Evolutionary conservation across 2,113 vertebrate species (phyloP).

Genomic region (Seriola rivoliana): DNA sequence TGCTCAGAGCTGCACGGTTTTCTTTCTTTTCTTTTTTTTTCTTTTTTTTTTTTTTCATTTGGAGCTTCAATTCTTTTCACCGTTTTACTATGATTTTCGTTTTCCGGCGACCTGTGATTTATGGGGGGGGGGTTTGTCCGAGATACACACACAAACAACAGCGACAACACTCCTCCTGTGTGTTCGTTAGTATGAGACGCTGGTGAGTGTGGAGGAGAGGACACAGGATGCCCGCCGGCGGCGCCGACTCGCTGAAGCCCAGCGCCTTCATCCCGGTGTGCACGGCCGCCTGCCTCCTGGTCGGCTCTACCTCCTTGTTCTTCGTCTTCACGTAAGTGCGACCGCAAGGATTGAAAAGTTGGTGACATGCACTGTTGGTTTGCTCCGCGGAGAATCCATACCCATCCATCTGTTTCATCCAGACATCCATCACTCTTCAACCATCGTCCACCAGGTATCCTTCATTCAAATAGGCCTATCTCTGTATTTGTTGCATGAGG

Average conservation of each 20-base stretch:
- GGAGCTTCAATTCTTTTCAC: background rate
- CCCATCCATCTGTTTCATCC: background rate
- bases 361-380: background rate
- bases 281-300: constrained; percentile 91
- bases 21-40: background rate
- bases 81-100: constrained; percentile 33
- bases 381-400: background rate
- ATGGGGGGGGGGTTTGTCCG: constrained; percentile 19
- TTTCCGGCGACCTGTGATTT: background rate
- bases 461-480: background rate
- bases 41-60: background rate
- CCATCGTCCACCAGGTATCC: background rate
- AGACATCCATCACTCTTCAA: constrained; percentile 1
- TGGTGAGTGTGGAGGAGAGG: constrained; percentile 85
- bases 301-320: constrained; percentile 94
- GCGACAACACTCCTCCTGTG: background rate
- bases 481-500: background rate
- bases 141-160: background rate
- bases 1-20: constrained; percentile 5
- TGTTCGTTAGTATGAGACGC: constrained; percentile 41
- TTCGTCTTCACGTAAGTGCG: constrained; percentile 97
- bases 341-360: constrained; percentile 8
- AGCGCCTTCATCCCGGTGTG: constrained; percentile 95
- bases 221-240: constrained; percentile 92
- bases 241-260: constrained; percentile 91